Conservation (phyloP, 37 sponge, comb jelly and placozoan genomes). For the Oscarella lobularis region DNA sequence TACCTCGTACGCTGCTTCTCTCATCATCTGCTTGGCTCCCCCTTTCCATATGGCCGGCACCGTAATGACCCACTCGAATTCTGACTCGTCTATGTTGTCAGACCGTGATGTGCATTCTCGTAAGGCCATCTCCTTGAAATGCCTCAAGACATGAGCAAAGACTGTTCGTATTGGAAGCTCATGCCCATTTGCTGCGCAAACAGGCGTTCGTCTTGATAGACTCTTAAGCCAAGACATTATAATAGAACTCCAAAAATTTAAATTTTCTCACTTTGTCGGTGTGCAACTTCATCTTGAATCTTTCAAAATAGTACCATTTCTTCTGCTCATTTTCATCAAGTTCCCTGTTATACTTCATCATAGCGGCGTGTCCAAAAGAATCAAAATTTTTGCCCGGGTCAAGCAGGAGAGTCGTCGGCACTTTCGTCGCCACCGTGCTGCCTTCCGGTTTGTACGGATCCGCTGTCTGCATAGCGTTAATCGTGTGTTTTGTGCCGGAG, state of each 20-base stretch:
- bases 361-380: too few relatives aligned
- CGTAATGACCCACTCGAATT: slow-evolving; percentile 68
- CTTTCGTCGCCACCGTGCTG: too few relatives aligned
- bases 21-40: slow-evolving; percentile 69
- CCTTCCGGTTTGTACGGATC: too few relatives aligned
- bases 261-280: slow-evolving; percentile 42
- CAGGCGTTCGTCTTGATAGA: slow-evolving; percentile 29
- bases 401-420: too few relatives aligned
- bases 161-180: slow-evolving; percentile 21
- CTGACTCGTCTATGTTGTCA: slow-evolving; percentile 4
- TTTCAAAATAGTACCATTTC: slow-evolving; percentile 53
- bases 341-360: too few relatives aligned
- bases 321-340: too few relatives aligned
- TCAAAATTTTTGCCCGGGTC: too few relatives aligned
- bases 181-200: slow-evolving; percentile 42
- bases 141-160: slow-evolving; percentile 47
- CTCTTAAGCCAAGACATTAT: too few relatives aligned
- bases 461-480: too few relatives aligned
- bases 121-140: slow-evolving; percentile 35
- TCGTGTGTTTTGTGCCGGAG: too few relatives aligned
- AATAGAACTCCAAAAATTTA: too few relatives aligned
- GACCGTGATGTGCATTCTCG: too few relatives aligned
- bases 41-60: slow-evolving; percentile 73
- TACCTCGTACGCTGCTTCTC: slow-evolving; percentile 55
- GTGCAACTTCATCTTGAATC: slow-evolving; percentile 64